These are phyloP conservation scores for Holothuria leucospilota DNA, from an alignment of 53 echinoderm and acorn worm species.

Conservation along the genomic window DNA sequence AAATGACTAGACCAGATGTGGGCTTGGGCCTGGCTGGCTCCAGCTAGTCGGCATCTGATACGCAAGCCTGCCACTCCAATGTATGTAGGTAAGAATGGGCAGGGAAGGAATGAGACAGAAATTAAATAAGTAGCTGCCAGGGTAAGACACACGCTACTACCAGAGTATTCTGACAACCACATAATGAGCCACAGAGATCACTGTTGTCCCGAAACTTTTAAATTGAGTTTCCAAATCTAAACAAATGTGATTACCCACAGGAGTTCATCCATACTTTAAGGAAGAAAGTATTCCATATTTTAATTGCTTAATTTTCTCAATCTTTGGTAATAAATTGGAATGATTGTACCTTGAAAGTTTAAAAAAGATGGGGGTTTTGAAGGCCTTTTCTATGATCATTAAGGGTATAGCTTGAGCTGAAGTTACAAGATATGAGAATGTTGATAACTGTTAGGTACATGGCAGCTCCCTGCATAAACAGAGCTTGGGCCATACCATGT, in stretches of 20 bases:
- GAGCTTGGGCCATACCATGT: too few relatives aligned
- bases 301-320: conserved; percentile 21
- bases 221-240: conserved; percentile 10
- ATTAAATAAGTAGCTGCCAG: neutral
- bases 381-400: too few relatives aligned
- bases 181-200: neutral
- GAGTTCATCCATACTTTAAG: neutral
- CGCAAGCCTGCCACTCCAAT: neutral
- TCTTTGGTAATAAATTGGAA: neutral
- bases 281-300: too few relatives aligned
- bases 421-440: too few relatives aligned
- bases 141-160: neutral
- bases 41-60: conserved; percentile 35
- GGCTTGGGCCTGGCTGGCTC: conserved; percentile 46
- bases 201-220: neutral
- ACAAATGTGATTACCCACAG: neutral
- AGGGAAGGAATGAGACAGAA: neutral
- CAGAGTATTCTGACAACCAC: neutral
- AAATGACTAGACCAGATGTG: conserved; percentile 49
- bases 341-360: too few relatives aligned
- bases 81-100: neutral
- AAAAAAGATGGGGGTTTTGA: too few relatives aligned
- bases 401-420: too few relatives aligned
- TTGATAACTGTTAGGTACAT: too few relatives aligned
- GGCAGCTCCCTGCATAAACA: too few relatives aligned